Conservation (phyloP, 2,113 vertebrate genomes). For the Stictonetta naevosa region DNA sequence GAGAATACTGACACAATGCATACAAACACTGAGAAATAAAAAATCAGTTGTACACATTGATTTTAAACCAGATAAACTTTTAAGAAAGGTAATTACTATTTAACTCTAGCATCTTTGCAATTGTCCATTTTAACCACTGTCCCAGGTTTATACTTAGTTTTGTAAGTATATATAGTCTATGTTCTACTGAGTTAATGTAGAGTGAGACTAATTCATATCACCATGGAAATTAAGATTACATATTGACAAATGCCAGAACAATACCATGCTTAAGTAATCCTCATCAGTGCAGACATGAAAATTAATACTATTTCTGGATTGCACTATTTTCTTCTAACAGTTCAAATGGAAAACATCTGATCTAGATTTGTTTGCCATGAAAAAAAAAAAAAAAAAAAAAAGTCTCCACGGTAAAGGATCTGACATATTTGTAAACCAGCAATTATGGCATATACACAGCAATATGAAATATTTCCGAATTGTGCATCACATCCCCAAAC, state of each 20-base stretch:
- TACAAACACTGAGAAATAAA: not conserved
- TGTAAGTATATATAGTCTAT: not conserved
- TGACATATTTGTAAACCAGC: constrained; percentile 61
- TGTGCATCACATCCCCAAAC: constrained; percentile 60
- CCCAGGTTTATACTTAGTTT: not conserved
- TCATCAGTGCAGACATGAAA: not conserved
- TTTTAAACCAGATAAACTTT: not conserved
- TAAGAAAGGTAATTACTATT: not conserved
- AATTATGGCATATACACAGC: constrained; percentile 66
- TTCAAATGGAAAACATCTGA: constrained; percentile 8
- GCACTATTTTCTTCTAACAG: not conserved
- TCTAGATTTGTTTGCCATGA: constrained; percentile 27
- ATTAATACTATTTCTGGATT: constrained; percentile 8
- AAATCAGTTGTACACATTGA: not conserved
- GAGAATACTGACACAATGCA: not conserved
- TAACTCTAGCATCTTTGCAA: not conserved
- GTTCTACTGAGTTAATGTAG: not conserved
- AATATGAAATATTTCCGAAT: constrained; percentile 70
- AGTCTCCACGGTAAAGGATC: constrained; percentile 41
- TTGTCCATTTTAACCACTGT: not conserved
- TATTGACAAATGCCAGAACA: not conserved
- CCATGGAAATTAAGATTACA: not conserved
- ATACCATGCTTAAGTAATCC: not conserved
- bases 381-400: constrained; percentile 31
- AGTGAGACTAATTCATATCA: not conserved